phyloP scores from a whole-genome alignment of 1,140 invertebrate genomes.

The Megalonaias nervosa region DNA sequence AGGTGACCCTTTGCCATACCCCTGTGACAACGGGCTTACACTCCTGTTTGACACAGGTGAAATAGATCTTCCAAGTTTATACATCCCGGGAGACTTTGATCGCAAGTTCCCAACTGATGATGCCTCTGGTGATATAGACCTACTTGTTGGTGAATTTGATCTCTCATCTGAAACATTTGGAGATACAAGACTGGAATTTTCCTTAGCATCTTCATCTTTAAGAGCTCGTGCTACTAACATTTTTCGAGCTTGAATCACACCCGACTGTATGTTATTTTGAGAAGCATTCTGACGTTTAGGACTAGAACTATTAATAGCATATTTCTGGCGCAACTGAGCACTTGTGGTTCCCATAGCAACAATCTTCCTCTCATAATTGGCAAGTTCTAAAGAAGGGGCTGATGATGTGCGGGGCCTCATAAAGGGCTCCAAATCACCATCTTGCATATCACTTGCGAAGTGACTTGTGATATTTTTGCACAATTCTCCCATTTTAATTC shows the following conservation, averaged over 20 bases:
- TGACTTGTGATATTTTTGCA: constrained; percentile 32
- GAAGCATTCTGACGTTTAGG: constrained; percentile 11
- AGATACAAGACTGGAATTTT: constrained; percentile 8
- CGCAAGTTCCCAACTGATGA: not conserved
- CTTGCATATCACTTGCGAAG: constrained; percentile 25
- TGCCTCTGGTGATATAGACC: constrained; percentile 10
- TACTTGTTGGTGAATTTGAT: constrained; percentile 1
- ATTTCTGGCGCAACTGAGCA: constrained; percentile 27
- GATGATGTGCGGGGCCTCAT: constrained; percentile 28
- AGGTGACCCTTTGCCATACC: not conserved
- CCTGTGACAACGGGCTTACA: not conserved
- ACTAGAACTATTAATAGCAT: constrained; percentile 31
- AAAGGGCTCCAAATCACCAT: constrained; percentile 13
- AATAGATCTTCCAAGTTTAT: constrained; percentile 11
- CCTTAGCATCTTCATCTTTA: constrained; percentile 24
- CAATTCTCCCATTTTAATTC: constrained; percentile 30
- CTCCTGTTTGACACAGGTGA: constrained; percentile 26
- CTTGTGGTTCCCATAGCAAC: constrained; percentile 33
- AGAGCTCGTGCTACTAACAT: constrained; percentile 32
- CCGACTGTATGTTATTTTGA: not conserved
- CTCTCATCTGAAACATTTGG: not conserved
- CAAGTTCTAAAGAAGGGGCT: constrained; percentile 27
- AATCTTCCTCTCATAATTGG: constrained; percentile 20
- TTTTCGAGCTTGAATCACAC: constrained; percentile 20
- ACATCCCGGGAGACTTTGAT: constrained; percentile 8